Evolutionary conservation across 2,888 invertebrate genomes (phyloP), one percentile per base, ranked within the genome.

Genomic region (Tanytarsus gracilentus): DNA sequence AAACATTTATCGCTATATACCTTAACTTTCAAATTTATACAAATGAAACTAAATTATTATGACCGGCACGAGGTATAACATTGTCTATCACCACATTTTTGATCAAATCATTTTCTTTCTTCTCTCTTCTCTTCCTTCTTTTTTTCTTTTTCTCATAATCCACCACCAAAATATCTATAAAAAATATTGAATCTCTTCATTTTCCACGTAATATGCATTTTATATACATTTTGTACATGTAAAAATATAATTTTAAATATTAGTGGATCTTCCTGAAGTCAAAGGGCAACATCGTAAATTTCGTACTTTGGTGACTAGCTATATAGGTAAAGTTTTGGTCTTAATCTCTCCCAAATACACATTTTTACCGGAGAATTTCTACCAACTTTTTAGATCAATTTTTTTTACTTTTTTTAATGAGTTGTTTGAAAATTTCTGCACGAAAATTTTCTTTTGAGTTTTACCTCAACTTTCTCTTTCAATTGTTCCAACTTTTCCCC

Each of bases 211-310:
- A 23, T 26, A 30, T 11, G 48, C 44, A 50, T 63, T 39, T 40
- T 26, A 9, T 39, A 30, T 40, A 29, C 33, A 26, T 62, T 27
- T 62, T 62, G 27, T 62, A 61, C 23, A 44, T 44, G 16, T 16
- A 44, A 44, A 44, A 44, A 44, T 33, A 61, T 63, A 72, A 69
- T 71, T 71, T 70, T 67, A 74, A 72, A 70, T 74, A 73, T 74
- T 74, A 72, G 96, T 95, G 91, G 95, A 96, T 85, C 88, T 93
- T 79, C 94, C 94, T 78, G 94, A 93, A 85, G 90, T 94, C 80
- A 94, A 93, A 81, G 95, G 94, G 77, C 93, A 93, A 78, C 94
- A 95, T 82, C 90, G 92, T 84, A 96, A 96, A 85, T 98, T 98
- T 89, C 88, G 97, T 82, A 96, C 94, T 78, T 86, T 97, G 83